Percentiles rank a stretch among this genome's conserved stretches.
phyloP scores from a whole-genome alignment of 1,140 invertebrate genomes.

The Ephestia elutella region DNA sequence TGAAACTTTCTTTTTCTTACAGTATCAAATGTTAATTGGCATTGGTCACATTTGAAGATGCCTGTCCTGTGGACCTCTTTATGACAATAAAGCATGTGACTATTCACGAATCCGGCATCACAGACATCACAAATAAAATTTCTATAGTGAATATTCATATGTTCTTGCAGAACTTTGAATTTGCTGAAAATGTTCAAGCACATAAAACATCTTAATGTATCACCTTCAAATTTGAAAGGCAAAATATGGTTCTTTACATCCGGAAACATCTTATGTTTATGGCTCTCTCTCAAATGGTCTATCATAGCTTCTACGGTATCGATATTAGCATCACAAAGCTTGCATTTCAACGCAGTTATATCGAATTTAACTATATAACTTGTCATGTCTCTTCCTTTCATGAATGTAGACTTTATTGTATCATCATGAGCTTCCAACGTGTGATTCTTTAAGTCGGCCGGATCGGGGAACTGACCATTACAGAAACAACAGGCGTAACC shows the following conservation, averaged over 20 bases:
- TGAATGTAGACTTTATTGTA: conserved; percentile 22
- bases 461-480: conserved; percentile 22
- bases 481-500: conserved; percentile 43
- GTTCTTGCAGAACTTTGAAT: conserved; percentile 15
- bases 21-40: conserved; percentile 6
- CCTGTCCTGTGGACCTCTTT: conserved; percentile 41
- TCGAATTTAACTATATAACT: conserved; percentile 39
- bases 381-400: conserved; percentile 26
- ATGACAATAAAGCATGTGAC: conserved; percentile 36
- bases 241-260: conserved; percentile 41
- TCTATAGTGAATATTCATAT: conserved; percentile 24
- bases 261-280: conserved; percentile 25
- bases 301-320: conserved; percentile 28
- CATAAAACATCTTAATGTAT: conserved; percentile 30
- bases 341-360: neutral
- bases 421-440: conserved; percentile 32
- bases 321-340: neutral
- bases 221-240: conserved; percentile 40
- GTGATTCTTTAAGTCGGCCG: conserved; percentile 41
- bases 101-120: conserved; percentile 40
- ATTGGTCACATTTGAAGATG: conserved; percentile 8
- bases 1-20: neutral
- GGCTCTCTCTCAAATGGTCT: conserved; percentile 29
- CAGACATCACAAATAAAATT: conserved; percentile 30
- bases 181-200: conserved; percentile 39